phyloP scores from a whole-genome alignment of 2,113 vertebrate species.

The Microtus pennsylvanicus region DNA sequence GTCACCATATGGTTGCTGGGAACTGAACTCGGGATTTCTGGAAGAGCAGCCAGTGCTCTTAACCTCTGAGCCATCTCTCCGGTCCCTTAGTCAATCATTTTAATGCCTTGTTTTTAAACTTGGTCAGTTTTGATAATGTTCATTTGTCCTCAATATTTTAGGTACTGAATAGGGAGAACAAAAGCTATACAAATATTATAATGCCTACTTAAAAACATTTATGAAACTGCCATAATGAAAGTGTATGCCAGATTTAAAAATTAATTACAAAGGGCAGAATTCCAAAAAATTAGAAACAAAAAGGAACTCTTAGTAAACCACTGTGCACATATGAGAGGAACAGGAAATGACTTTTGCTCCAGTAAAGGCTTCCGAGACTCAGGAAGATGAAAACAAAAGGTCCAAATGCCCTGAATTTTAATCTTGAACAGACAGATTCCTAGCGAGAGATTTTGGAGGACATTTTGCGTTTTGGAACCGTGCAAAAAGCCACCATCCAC shows the following conservation, averaged over 20 bases:
- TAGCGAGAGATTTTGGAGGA: neutral
- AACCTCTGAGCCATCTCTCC: too few relatives aligned
- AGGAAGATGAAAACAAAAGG: neutral
- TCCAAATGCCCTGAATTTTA: neutral
- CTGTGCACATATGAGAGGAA: neutral
- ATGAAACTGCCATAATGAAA: neutral
- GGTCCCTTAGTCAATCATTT: neutral
- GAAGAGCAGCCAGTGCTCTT: too few relatives aligned
- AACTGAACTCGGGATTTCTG: too few relatives aligned
- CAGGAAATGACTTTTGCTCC: neutral
- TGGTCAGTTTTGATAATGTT: neutral
- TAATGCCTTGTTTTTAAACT: neutral
- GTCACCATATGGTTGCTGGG: too few relatives aligned
- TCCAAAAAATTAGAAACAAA: neutral
- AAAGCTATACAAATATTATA: neutral
- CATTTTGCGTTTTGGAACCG: accelerated
- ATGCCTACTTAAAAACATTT: neutral
- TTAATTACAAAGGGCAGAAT: neutral
- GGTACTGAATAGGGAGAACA: neutral
- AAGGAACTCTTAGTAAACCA: neutral
- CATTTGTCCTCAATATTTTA: neutral
- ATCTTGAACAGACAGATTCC: neutral
- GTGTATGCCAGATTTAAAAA: neutral
- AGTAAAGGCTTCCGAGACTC: neutral
- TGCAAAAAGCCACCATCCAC: neutral